A percentile compares a stretch with the other conserved stretches of the same genome.
Conservation (phyloP, 2,888 invertebrate species). For the Gibbula magus region DNA sequence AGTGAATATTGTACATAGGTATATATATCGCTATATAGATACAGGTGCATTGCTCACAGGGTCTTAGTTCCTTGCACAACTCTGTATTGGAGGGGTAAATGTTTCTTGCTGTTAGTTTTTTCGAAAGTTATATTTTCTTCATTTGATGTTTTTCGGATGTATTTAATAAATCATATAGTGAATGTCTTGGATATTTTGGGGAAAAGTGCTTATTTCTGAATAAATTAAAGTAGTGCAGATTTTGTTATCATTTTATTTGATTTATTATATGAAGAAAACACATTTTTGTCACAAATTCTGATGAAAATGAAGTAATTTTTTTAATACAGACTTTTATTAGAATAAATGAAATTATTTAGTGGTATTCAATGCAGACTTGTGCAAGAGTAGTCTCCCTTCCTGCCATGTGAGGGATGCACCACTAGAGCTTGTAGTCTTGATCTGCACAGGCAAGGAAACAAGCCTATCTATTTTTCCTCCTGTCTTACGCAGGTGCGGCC, state of each 20-base stretch:
- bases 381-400: conserved; percentile 4
- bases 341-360: not conserved
- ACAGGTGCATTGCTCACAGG: not conserved
- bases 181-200: no score
- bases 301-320: no score
- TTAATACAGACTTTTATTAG: not conserved
- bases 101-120: not conserved
- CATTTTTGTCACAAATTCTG: no score
- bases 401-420: not conserved
- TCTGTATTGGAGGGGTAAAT: not conserved
- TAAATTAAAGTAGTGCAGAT: no score
- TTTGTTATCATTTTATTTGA: no score
- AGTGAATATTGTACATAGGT: not conserved
- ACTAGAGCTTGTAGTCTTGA: conserved; percentile 6
- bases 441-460: conserved; percentile 4
- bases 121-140: no score
- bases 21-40: not conserved
- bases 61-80: not conserved
- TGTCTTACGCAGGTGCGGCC: conserved; percentile 53
- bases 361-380: not conserved
- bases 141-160: no score
- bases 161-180: no score
- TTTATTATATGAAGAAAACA: no score
- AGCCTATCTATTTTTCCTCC: conserved; percentile 11
- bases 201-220: no score